Evolutionary conservation across 2,797 vertebrate species (phyloP).

Genomic region (Syngnathus acus): DNA sequence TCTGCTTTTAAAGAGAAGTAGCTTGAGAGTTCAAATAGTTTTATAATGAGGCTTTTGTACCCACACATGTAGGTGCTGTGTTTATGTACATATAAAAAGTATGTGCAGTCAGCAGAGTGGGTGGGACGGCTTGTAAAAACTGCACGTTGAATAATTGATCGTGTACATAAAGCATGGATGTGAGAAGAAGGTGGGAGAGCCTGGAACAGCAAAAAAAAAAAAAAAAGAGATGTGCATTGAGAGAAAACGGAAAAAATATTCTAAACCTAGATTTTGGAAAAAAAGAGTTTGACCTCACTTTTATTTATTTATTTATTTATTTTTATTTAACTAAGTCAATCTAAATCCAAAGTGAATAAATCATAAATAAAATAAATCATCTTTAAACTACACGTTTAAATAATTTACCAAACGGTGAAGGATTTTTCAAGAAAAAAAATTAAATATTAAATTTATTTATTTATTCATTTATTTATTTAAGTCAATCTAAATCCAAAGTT

Average conservation of each 20-base stretch:
- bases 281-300: too few species aligned
- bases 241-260: not conserved
- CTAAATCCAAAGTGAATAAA: too few species aligned
- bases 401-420: too few species aligned
- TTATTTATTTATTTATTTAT: too few species aligned
- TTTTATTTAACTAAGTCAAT: too few species aligned
- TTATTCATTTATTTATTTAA: too few species aligned
- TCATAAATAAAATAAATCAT: too few species aligned
- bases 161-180: constrained; percentile 48
- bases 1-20: not conserved
- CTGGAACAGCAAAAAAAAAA: not conserved
- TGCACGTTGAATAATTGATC: constrained; percentile 61
- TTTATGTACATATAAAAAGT: constrained; percentile 13
- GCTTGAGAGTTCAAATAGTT: not conserved
- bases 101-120: constrained; percentile 29
- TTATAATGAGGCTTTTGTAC: not conserved
- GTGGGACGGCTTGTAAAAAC: constrained; percentile 41
- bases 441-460: too few species aligned
- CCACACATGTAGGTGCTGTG: not conserved
- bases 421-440: too few species aligned
- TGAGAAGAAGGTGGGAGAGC: constrained; percentile 13
- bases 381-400: too few species aligned
- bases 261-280: not conserved
- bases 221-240: constrained; percentile 8
- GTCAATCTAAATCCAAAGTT: too few species aligned